Conservation (phyloP, 2,797 vertebrate species). For the Philypnodon macrostomus region DNA sequence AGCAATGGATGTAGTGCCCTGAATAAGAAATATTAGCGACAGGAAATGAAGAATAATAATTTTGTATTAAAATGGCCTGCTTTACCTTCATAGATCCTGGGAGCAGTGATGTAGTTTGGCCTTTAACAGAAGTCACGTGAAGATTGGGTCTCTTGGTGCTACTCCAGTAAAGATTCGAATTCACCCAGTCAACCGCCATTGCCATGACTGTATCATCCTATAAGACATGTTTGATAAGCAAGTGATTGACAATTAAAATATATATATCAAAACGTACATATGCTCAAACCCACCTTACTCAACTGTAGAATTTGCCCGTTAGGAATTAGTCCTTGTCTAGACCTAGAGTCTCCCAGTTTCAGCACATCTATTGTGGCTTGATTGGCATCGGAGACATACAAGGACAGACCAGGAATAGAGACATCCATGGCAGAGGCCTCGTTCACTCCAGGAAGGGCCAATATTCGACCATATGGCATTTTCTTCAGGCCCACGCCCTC, state of each 20-base stretch:
- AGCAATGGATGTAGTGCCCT: conserved; percentile 70
- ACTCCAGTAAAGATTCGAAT: conserved; percentile 88
- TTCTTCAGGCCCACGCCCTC: conserved; percentile 49
- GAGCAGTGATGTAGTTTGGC: conserved; percentile 70
- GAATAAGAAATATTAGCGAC: background rate
- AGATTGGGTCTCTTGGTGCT: conserved; percentile 67
- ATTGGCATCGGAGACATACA: conserved; percentile 79
- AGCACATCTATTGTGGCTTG: conserved; percentile 73
- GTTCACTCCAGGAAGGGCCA: conserved; percentile 72
- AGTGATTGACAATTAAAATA: too few relatives aligned
- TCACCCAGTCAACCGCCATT: conserved; percentile 89
- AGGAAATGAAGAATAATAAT: background rate
- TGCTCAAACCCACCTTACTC: conserved; percentile 29
- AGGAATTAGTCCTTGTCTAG: conserved; percentile 54
- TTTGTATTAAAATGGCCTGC: background rate
- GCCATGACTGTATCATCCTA: conserved; percentile 66
- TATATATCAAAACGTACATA: too few relatives aligned
- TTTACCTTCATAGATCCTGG: conserved; percentile 62
- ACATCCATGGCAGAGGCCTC: conserved; percentile 76
- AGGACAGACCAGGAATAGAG: conserved; percentile 59
- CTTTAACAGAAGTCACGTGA: conserved; percentile 64
- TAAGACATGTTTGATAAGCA: background rate
- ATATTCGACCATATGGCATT: conserved; percentile 64
- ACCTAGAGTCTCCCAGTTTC: conserved; percentile 63
- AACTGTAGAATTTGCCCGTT: conserved; percentile 70